phyloP scores from a whole-genome alignment of 2,113 vertebrate genomes.

The Bettongia penicillata region DNA sequence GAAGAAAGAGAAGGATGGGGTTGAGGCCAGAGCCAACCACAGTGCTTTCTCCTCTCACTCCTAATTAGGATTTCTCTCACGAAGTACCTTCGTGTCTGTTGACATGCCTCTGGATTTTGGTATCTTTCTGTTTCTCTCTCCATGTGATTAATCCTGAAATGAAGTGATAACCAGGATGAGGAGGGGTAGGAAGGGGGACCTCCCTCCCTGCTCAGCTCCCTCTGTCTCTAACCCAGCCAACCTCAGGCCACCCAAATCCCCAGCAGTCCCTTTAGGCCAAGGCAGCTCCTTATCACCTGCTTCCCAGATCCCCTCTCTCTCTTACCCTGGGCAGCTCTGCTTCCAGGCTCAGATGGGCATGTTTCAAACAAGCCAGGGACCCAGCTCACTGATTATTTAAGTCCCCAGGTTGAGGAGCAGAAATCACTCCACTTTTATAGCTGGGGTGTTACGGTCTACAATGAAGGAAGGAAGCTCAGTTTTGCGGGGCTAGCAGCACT shows the following conservation, averaged over 20 bases:
- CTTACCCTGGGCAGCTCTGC: not conserved
- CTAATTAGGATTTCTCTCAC: rapidly evolving
- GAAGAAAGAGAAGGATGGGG: rapidly evolving
- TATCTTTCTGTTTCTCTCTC: not conserved
- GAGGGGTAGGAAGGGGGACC: not conserved
- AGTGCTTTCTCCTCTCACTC: too few species aligned
- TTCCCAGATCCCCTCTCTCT: not conserved
- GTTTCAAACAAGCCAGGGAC: not conserved
- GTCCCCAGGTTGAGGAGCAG: not conserved
- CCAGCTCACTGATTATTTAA: not conserved
- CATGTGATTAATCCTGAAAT: not conserved
- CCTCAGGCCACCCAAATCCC: not conserved
- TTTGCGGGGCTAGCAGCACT: not conserved
- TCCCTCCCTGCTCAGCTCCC: not conserved
- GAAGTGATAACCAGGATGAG: not conserved
- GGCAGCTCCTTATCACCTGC: not conserved
- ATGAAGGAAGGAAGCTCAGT: not conserved
- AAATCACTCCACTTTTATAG: not conserved
- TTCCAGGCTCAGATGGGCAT: rapidly evolving
- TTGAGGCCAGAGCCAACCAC: rapidly evolving
- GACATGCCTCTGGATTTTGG: not conserved
- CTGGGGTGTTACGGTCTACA: not conserved
- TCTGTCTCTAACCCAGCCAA: not conserved
- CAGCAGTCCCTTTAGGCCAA: too few species aligned
- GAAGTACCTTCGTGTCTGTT: rapidly evolving